These are phyloP conservation scores for Aricia agestis DNA, from an alignment of 1,140 invertebrate genomes.

Conservation along the genomic window DNA sequence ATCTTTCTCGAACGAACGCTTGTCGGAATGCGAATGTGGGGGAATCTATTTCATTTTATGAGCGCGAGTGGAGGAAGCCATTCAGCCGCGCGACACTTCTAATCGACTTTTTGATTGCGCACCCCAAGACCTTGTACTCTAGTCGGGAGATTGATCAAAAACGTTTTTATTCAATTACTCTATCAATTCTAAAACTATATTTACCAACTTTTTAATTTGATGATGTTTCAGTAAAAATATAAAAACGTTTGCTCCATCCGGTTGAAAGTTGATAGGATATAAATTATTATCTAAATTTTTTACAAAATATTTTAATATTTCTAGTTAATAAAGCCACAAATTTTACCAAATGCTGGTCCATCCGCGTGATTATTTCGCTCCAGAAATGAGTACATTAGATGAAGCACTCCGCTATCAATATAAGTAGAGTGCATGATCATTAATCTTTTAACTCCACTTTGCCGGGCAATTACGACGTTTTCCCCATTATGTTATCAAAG, in stretches of 20 bases:
- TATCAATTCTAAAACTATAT: neutral
- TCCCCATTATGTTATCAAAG: conserved; percentile 15
- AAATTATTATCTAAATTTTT: too few species aligned
- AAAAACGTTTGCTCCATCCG: neutral
- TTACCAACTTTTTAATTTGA: neutral
- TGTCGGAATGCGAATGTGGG: conserved; percentile 75
- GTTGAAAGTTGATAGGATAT: too few species aligned
- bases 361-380: too few species aligned
- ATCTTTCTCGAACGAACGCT: conserved; percentile 75
- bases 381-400: neutral
- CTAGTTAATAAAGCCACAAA: too few species aligned
- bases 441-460: conserved; percentile 12
- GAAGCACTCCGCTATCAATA: neutral
- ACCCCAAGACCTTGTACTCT: conserved; percentile 45
- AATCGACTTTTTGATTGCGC: conserved; percentile 75
- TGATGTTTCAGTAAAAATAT: too few species aligned
- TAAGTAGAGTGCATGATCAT: conserved; percentile 7
- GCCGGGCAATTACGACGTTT: conserved; percentile 11
- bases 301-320: too few species aligned
- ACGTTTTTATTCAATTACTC: conserved; percentile 34
- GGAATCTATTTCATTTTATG: conserved; percentile 76
- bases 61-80: conserved; percentile 66
- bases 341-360: too few species aligned
- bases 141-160: conserved; percentile 43
- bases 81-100: conserved; percentile 72